phyloP scores from a whole-genome alignment of 2,888 invertebrate species.

The Ormyrus pomaceus region DNA sequence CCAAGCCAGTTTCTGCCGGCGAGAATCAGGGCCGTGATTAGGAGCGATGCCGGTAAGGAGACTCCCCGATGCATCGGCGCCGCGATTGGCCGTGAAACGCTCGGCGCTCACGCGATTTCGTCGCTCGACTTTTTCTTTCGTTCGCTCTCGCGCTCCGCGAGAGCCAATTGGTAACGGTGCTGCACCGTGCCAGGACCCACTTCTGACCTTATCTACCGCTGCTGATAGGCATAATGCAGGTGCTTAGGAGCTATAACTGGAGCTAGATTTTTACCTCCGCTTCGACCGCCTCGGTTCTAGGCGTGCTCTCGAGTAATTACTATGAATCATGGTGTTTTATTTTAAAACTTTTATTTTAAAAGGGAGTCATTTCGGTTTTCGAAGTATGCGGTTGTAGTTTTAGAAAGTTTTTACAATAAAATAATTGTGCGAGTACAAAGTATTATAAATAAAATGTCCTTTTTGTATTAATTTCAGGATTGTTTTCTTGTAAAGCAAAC shows the following conservation, averaged over 20 bases:
- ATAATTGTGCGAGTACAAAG: no score
- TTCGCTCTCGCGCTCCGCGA: not conserved
- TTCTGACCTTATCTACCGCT: conserved; percentile 27
- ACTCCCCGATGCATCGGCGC: not conserved
- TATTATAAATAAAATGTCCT: no score
- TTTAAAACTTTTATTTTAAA: no score
- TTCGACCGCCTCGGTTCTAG: not conserved
- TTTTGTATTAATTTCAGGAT: no score
- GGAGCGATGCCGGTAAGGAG: not conserved
- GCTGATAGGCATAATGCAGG: conserved; percentile 27
- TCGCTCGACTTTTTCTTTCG: conserved; percentile 5
- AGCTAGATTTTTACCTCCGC: not conserved
- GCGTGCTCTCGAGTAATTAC: no score
- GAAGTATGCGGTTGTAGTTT: no score
- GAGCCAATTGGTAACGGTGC: conserved; percentile 33
- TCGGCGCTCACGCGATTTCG: conserved; percentile 2
- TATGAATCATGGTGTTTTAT: no score
- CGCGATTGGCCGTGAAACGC: conserved; percentile 7
- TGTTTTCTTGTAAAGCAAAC: no score
- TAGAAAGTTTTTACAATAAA: no score
- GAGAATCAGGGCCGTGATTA: conserved; percentile 20
- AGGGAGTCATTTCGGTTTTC: no score
- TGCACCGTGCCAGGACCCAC: conserved; percentile 20
- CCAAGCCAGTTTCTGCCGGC: no score
- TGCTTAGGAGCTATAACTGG: conserved; percentile 5